Evolutionary conservation across 2,113 vertebrate species (phyloP).

Genomic region (Glaucidium brasilianum): DNA sequence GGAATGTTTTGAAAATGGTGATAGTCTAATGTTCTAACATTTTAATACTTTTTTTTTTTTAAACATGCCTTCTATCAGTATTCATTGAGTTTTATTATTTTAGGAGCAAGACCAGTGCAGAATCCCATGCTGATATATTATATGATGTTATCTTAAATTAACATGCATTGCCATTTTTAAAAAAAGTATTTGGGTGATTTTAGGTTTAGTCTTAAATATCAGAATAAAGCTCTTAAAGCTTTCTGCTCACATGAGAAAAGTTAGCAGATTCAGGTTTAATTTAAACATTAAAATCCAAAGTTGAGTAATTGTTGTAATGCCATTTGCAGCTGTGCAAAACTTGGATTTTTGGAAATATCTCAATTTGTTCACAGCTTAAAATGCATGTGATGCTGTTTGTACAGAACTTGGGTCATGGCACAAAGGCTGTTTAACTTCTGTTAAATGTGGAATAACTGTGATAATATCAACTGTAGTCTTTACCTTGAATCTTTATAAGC

Average conservation of each 20-base stretch:
- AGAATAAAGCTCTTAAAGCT: neutral
- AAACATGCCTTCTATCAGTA: neutral
- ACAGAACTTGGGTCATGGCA: neutral
- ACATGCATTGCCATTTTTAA: neutral
- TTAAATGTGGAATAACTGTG: neutral
- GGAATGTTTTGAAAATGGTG: neutral
- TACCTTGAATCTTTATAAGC: neutral
- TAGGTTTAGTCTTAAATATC: neutral
- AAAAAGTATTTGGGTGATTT: neutral
- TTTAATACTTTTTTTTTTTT: neutral
- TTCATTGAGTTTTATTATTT: neutral
- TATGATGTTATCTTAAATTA: neutral
- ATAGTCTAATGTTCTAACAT: neutral
- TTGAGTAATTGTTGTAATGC: neutral
- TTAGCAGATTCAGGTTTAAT: neutral
- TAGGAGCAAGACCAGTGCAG: neutral
- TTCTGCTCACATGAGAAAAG: neutral
- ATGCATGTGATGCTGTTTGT: neutral
- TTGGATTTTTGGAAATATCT: neutral
- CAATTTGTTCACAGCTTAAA: neutral
- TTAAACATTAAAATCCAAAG: neutral
- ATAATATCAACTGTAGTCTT: neutral
- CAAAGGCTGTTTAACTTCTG: neutral
- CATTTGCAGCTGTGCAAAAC: neutral
- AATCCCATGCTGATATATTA: neutral